Evolutionary conservation across 1,140 invertebrate genomes (phyloP).

Genomic region (Drosophila virilis): DNA sequence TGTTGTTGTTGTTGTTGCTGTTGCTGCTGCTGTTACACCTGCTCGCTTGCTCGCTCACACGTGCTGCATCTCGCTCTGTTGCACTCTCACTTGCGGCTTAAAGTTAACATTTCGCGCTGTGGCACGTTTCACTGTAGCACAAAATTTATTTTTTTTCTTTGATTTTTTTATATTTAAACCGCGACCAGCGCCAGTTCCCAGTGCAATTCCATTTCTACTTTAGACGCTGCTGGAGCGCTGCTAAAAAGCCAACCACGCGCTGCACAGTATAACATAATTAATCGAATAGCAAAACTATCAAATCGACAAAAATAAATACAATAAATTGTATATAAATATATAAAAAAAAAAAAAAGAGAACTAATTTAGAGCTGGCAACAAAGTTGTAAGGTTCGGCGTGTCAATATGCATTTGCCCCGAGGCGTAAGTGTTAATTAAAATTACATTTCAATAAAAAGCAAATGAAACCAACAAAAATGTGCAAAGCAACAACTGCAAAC

Average conservation of each 20-base stretch:
- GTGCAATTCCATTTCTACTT: slow-evolving; percentile 73
- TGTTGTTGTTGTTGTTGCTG: slow-evolving; percentile 16
- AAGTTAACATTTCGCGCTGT: slow-evolving; percentile 44
- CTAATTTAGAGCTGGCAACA: slow-evolving; percentile 10
- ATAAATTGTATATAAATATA: background rate
- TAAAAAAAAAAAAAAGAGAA: slow-evolving; percentile 20
- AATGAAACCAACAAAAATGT: slow-evolving; percentile 19
- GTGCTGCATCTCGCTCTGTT: slow-evolving; percentile 5
- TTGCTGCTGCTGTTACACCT: slow-evolving; percentile 4
- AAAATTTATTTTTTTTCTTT: slow-evolving; percentile 62
- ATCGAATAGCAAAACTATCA: background rate
- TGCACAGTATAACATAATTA: slow-evolving; percentile 15
- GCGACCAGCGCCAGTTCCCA: slow-evolving; percentile 46
- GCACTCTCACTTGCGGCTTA: slow-evolving; percentile 32
- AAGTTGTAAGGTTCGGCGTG: slow-evolving; percentile 26
- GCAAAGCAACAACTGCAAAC: background rate
- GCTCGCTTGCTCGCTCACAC: slow-evolving; percentile 4
- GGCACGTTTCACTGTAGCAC: slow-evolving; percentile 71
- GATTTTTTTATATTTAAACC: slow-evolving; percentile 76
- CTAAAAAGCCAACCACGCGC: slow-evolving; percentile 37
- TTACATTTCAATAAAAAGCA: slow-evolving; percentile 19
- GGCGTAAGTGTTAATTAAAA: slow-evolving; percentile 76
- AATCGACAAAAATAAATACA: background rate
- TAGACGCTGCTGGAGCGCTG: slow-evolving; percentile 58
- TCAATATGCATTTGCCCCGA: slow-evolving; percentile 72